Base-by-base conservation (phyloP, 2,113 vertebrate species). In the Sisor rabdophorus region DNA sequence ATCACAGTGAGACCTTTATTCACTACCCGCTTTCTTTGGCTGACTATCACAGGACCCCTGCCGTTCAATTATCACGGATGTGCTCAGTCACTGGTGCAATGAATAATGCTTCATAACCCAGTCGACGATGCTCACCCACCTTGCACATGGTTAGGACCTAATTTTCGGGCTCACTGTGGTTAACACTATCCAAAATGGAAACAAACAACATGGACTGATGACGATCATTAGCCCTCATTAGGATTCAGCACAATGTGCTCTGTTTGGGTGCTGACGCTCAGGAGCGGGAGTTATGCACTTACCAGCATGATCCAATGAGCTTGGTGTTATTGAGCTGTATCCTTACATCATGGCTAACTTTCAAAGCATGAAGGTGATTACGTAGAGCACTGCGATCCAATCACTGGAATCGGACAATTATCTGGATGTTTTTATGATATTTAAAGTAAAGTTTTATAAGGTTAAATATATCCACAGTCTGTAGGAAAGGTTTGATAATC, bases 71-170 rank as follows among this genome's bases (percentile, higher is more conserved):
- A 76, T 71, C 76, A 55, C 28, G 75, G 50, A 73, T 74, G 78
- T 78, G 75, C 64, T 65, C 75, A 75, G 81, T 74, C 64, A 80
- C 75, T 30, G 69, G 76, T 56, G 63, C 64, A 48, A 63, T 78
- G 77, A 77, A 82, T 82, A 79, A 78, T 48, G 59, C 61, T 64
- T 77, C 73, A 79, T 70, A 79, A 73, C 75, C 77, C 73, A 28
- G 22, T 64, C 24, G 24, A 64, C 70, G 64, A 77, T 26, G 20
- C 77, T 74, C 74, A 65, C 75, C 81, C 71, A 75, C 78, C 54
- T 67, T 63, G 70, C 77, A 79, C 81, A 77, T 77, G 55, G 65
- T 58, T 63, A 26, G 71, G 69, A 69, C 52, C 48, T 82, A 73
- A 73, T 63, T 58, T 73, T 50, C 32, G 73, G 52, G 32, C 17